A percentile compares a stretch with the other conserved stretches of the same genome.
Evolutionary conservation across 92 coral and sea anemone species (phyloP).

Genomic region (Desmophyllum pertusum): DNA sequence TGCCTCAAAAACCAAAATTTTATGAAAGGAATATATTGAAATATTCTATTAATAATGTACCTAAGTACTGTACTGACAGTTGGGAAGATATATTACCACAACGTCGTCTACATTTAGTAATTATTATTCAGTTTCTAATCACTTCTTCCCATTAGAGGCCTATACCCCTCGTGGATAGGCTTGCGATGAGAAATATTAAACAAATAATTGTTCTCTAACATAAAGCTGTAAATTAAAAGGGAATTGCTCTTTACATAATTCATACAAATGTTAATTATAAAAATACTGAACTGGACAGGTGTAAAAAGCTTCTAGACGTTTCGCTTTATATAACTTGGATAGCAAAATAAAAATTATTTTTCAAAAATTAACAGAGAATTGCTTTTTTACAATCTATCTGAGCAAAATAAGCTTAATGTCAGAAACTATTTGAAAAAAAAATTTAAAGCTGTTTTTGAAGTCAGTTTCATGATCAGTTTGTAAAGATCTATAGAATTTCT

Average conservation of each 20-base stretch:
- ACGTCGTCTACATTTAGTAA: not conserved
- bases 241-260: slow-evolving; percentile 8
- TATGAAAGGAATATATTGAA: not conserved
- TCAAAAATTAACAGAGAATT: not conserved
- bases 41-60: not conserved
- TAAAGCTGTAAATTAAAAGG: slow-evolving; percentile 20
- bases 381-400: not conserved
- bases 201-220: not conserved
- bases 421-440: too few species aligned
- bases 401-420: not conserved
- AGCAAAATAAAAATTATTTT: not conserved
- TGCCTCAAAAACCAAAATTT: not conserved
- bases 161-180: not conserved
- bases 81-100: not conserved
- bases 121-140: not conserved
- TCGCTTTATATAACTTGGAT: too few species aligned
- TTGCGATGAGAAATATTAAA: not conserved
- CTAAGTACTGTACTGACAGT: not conserved
- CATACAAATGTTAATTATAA: slow-evolving; percentile 19
- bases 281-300: slow-evolving; percentile 34
- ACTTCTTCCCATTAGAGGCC: not conserved
- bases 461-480: not conserved
- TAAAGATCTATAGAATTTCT: not conserved
- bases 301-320: not conserved
- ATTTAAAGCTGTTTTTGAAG: too few species aligned